Base-by-base conservation (phyloP, 1,140 invertebrate genomes). In the Papilio polyxenes region DNA sequence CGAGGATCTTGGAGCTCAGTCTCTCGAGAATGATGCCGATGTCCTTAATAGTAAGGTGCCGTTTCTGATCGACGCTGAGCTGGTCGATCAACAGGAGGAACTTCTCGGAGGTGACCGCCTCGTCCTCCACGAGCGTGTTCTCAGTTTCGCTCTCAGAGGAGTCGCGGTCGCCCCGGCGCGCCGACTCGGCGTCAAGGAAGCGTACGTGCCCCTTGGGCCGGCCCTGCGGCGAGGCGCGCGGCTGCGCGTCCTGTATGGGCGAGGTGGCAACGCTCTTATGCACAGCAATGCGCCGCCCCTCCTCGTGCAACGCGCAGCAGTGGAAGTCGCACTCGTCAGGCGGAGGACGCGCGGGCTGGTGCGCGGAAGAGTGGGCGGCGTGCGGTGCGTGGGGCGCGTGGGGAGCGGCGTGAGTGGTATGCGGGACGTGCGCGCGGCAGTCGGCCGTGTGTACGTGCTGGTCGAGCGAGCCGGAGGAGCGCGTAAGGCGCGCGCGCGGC, bases 11-110 rank as follows among this genome's bases (percentile, higher is more conserved):
- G 6, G 98, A 98, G 92, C 97, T 98, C 83, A 99, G 96, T 85
- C 98, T 95, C 91, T 99, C 98, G 82, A 99, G 95, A 87, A 99
- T 99, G 91, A 98, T 98, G 79, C 98, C 98, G 94, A 99, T 98
- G 93, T 99, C 98, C 93, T 98, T 98, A 93, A 99, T 98, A 89
- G 97, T 98, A 75, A 99, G 95, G 88, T 98, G 98, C 75, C 97
- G 96, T 92, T 98, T 98, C 94, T 98, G 98, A 89, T 98, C 98
- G 84, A 98, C 97, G 86, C 97, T 98, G 51, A 98, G 95, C 93
- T 98, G 98, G 94, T 99, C 98, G 89, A 98, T 98, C 82, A 99
- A 96, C 87, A 98, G 95, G 84, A 99, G 96, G 95, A 98, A 98
- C 94, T 98, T 98, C 91, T 98, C 97, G 78, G 97, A 97, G 79